These are phyloP conservation scores for Meloe dianella DNA, from an alignment of 2,888 invertebrate genomes.

Conservation along the genomic window DNA sequence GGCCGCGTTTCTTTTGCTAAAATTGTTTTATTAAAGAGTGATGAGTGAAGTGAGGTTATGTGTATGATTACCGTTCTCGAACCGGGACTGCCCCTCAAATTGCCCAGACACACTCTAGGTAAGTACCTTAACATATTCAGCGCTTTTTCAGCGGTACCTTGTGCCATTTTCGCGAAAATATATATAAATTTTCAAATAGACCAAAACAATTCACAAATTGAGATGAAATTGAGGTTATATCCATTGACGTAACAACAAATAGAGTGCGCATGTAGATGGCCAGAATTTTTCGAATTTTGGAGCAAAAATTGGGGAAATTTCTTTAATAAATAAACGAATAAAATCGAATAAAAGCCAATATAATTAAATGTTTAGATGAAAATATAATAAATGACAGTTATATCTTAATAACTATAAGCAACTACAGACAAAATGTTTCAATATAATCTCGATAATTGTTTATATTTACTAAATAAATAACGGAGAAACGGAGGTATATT, in stretches of 20 bases:
- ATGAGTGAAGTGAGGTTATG: constrained; percentile 22
- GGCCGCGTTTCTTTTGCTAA: constrained; percentile 69
- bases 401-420: neutral
- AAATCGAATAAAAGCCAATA: neutral
- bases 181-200: neutral
- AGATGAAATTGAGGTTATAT: neutral
- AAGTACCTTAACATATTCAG: constrained; percentile 74
- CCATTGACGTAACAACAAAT: neutral
- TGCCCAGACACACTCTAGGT: constrained; percentile 76
- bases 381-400: neutral
- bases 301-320: no score
- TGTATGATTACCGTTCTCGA: constrained; percentile 64
- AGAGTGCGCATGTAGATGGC: no score
- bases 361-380: neutral
- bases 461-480: neutral
- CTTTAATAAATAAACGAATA: neutral
- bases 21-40: constrained; percentile 21
- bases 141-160: constrained; percentile 76
- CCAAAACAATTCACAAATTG: neutral
- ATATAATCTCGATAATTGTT: neutral
- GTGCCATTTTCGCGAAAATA: constrained; percentile 42
- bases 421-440: neutral
- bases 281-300: no score
- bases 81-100: constrained; percentile 79
- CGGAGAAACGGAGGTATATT: neutral